Evolutionary conservation across 2,797 vertebrate species (phyloP).

Genomic region (Sebastes variabilis): DNA sequence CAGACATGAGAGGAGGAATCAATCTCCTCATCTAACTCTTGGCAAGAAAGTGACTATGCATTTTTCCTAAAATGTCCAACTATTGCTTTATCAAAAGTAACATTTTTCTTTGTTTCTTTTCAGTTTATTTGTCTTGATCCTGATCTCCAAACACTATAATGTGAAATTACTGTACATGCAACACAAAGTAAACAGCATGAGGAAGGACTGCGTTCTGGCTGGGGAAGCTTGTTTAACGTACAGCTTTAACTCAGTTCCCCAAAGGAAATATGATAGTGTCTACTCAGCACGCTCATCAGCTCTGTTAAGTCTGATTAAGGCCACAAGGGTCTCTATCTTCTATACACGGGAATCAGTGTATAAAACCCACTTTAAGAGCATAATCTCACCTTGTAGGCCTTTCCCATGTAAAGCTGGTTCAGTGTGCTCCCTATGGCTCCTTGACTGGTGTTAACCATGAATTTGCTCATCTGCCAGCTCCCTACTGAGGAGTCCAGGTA

Average conservation of each 20-base stretch:
- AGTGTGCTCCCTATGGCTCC: slow-evolving; percentile 86
- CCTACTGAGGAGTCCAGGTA: slow-evolving; percentile 87
- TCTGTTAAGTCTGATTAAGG: background rate
- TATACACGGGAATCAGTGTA: background rate
- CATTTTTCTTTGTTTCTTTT: background rate
- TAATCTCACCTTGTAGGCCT: slow-evolving; percentile 80
- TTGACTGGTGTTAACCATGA: slow-evolving; percentile 84
- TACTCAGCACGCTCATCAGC: background rate
- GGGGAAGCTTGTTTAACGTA: background rate
- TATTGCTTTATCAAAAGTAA: background rate
- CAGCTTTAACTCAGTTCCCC: background rate
- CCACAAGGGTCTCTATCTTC: background rate
- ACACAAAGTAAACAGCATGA: background rate
- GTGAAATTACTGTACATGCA: background rate
- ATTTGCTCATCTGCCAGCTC: slow-evolving; percentile 84
- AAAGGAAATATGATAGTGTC: rapidly evolving
- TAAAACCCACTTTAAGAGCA: background rate
- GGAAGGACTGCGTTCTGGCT: background rate
- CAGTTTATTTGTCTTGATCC: background rate
- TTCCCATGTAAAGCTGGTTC: slow-evolving; percentile 84
- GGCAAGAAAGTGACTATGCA: background rate
- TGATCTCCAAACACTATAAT: background rate
- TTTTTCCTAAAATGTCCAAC: background rate
- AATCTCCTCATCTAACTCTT: background rate
- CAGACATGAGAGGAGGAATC: background rate